Evolutionary conservation across 2,888 invertebrate genomes (phyloP).

Genomic region (Cartodere bifasciata): DNA sequence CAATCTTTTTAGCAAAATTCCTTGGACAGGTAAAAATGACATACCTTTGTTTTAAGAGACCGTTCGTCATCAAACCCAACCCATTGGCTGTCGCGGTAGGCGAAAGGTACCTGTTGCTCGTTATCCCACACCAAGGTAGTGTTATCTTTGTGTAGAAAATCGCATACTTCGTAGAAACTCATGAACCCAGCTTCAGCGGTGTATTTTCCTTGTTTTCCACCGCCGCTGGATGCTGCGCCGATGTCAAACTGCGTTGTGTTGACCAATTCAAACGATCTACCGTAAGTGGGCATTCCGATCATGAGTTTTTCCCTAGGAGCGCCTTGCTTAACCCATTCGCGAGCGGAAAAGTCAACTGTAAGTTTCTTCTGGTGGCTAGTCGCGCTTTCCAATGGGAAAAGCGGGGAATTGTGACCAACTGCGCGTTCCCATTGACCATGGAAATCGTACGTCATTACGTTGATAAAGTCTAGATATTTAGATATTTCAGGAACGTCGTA

Average conservation of each 20-base stretch:
- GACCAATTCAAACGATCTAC: constrained; percentile 78
- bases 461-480: constrained; percentile 86
- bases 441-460: constrained; percentile 93
- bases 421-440: constrained; percentile 91
- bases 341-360: constrained; percentile 81
- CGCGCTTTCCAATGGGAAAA: constrained; percentile 78
- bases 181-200: constrained; percentile 90
- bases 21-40: constrained; percentile 4
- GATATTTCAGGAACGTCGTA: constrained; percentile 90
- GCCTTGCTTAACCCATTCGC: constrained; percentile 88
- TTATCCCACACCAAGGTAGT: constrained; percentile 93
- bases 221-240: constrained; percentile 80
- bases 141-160: constrained; percentile 78
- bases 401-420: constrained; percentile 85
- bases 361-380: constrained; percentile 87
- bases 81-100: constrained; percentile 84
- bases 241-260: constrained; percentile 84
- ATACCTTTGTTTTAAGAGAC: constrained; percentile 80
- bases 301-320: constrained; percentile 88
- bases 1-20: neutral
- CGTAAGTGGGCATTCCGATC: constrained; percentile 92
- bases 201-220: constrained; percentile 74
- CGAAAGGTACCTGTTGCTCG: constrained; percentile 91
- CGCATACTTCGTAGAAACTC: constrained; percentile 91
- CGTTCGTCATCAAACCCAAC: constrained; percentile 91